These are phyloP conservation scores for Hippocampus comes DNA, from an alignment of 2,113 vertebrate species.

Conservation along the genomic window DNA sequence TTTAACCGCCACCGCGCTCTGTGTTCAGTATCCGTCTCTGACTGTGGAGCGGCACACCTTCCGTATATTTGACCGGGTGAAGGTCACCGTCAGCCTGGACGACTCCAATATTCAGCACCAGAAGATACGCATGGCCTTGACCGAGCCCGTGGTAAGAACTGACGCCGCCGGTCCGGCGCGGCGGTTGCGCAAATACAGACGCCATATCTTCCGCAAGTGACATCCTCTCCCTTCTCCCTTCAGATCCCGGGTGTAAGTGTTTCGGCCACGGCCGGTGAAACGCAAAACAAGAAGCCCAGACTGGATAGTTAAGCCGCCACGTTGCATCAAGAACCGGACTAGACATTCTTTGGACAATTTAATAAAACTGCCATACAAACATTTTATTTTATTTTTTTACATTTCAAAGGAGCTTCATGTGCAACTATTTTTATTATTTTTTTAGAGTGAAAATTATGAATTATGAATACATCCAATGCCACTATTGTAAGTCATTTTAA, in stretches of 20 bases:
- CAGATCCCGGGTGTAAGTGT: conserved; percentile 79
- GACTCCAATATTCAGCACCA: conserved; percentile 94
- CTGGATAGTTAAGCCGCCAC: conserved; percentile 64
- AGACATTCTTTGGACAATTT: neutral
- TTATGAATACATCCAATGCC: neutral
- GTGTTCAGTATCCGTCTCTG: conserved; percentile 78
- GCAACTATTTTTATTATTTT: neutral
- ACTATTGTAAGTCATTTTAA: neutral
- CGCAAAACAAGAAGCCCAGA: conserved; percentile 82
- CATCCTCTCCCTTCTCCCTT: conserved; percentile 9
- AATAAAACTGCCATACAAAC: neutral
- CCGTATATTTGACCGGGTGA: conserved; percentile 87
- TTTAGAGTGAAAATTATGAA: neutral
- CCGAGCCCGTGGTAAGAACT: conserved; percentile 85
- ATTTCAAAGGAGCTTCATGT: neutral
- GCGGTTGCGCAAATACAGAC: neutral
- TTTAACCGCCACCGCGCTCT: neutral
- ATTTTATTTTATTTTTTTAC: neutral
- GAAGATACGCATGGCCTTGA: conserved; percentile 92
- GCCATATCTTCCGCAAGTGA: neutral
- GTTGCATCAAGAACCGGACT: neutral
- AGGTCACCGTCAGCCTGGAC: conserved; percentile 88
- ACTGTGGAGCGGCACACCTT: conserved; percentile 84
- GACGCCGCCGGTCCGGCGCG: neutral
- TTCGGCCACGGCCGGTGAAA: conserved; percentile 64